Percentiles rank a stretch among this genome's conserved stretches.
These are phyloP conservation scores for Formica selysi DNA, from an alignment of 1,140 invertebrate species.

Conservation along the genomic window DNA sequence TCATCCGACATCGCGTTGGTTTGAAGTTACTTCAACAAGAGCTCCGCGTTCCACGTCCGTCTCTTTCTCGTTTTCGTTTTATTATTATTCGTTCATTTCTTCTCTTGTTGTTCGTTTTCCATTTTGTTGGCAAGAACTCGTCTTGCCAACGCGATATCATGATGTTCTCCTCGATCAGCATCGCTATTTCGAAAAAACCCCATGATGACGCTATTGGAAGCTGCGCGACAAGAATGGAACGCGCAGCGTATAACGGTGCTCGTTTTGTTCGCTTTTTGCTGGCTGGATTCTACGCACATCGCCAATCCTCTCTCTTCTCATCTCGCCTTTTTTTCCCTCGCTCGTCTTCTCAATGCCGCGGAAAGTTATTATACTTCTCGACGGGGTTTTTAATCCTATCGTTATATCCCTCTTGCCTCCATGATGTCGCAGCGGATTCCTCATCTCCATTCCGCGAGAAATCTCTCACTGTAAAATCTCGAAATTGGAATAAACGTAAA, in stretches of 20 bases:
- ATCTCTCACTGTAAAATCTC: background rate
- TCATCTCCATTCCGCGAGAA: background rate
- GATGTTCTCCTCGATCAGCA: conserved; percentile 9
- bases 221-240: background rate
- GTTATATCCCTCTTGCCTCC: background rate
- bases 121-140: conserved; percentile 1
- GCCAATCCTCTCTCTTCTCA: background rate
- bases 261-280: conserved; percentile 36
- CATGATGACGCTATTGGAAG: background rate
- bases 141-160: background rate
- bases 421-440: background rate
- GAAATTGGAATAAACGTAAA: conserved; percentile 1
- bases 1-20: background rate
- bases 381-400: background rate
- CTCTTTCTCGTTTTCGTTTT: conserved; percentile 11
- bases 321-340: background rate
- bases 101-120: conserved; percentile 28
- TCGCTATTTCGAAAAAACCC: background rate
- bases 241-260: conserved; percentile 2
- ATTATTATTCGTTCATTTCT: background rate
- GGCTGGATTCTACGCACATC: conserved; percentile 9
- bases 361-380: conserved; percentile 34
- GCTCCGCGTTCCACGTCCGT: background rate
- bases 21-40: conserved; percentile 4
- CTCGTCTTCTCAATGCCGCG: conserved; percentile 11